These are phyloP conservation scores for Lethrus apterus DNA, from an alignment of 1,140 invertebrate species.

Conservation along the genomic window DNA sequence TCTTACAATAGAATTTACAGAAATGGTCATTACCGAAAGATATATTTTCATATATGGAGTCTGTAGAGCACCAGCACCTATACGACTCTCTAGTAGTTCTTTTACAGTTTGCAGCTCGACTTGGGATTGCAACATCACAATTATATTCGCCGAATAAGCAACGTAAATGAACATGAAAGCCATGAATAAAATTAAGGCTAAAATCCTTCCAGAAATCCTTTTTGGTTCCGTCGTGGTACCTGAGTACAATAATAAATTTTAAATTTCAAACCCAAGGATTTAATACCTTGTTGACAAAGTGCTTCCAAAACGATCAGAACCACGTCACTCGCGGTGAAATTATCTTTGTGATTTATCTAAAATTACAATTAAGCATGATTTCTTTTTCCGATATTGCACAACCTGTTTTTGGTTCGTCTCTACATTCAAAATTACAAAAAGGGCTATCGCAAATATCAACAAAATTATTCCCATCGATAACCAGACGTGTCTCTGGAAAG, in stretches of 20 bases:
- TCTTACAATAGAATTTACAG: neutral
- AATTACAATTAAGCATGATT: slow-evolving; percentile 5
- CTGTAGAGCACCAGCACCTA: slow-evolving; percentile 25
- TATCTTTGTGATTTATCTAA: slow-evolving; percentile 18
- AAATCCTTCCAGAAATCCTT: slow-evolving; percentile 24
- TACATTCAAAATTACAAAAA: slow-evolving; percentile 20
- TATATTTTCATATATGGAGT: slow-evolving; percentile 25
- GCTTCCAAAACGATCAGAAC: slow-evolving; percentile 30
- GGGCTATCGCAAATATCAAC: slow-evolving; percentile 8
- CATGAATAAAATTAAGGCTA: slow-evolving; percentile 27
- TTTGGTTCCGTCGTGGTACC: slow-evolving; percentile 26
- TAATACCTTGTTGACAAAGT: slow-evolving; percentile 31
- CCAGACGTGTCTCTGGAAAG: slow-evolving; percentile 25
- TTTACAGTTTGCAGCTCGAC: slow-evolving; percentile 21
- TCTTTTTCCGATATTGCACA: neutral
- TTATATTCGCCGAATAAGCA: slow-evolving; percentile 34
- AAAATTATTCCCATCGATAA: slow-evolving; percentile 15
- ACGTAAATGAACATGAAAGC: slow-evolving; percentile 35
- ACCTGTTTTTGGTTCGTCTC: slow-evolving; percentile 11
- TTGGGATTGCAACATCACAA: slow-evolving; percentile 32
- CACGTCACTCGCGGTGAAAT: slow-evolving; percentile 24
- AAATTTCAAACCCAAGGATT: neutral
- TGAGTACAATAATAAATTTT: slow-evolving; percentile 16
- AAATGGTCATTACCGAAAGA: slow-evolving; percentile 22
- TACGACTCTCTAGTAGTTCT: slow-evolving; percentile 26